Conservation (phyloP, 2,888 invertebrate species). For the Drosophila prolongata region DNA sequence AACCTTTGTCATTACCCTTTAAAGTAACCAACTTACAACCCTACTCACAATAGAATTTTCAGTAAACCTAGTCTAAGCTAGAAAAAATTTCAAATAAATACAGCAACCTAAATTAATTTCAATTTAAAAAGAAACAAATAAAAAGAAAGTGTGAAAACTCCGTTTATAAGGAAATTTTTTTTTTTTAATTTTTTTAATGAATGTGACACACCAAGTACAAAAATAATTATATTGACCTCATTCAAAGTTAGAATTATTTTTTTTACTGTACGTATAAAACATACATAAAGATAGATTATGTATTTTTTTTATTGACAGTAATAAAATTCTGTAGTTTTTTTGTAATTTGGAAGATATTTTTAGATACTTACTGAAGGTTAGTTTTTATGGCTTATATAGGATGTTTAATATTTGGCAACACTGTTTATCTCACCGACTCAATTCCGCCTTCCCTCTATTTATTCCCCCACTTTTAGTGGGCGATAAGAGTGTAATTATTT, state of each 20-base stretch:
- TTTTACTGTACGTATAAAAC: not conserved
- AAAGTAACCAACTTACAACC: too few species aligned
- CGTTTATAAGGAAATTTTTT: too few species aligned
- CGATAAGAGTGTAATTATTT: conserved; percentile 74
- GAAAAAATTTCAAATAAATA: too few species aligned
- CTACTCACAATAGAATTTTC: too few species aligned
- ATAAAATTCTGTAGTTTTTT: not conserved
- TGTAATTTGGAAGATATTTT: not conserved
- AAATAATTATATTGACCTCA: not conserved
- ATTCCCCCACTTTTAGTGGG: not conserved
- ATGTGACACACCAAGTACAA: too few species aligned
- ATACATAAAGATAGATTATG: not conserved
- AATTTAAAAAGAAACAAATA: too few species aligned
- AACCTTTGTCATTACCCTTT: too few species aligned
- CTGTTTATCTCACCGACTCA: conserved; percentile 10
- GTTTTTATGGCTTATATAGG: not conserved
- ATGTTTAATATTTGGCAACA: conserved; percentile 12
- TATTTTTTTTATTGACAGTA: not conserved
- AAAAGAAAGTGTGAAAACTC: too few species aligned
- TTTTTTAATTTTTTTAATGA: too few species aligned
- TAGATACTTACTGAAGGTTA: not conserved
- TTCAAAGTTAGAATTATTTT: not conserved
- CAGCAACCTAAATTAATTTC: too few species aligned
- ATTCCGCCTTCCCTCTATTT: not conserved
- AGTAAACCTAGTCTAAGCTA: too few species aligned